Conservation (phyloP, 2,797 vertebrate genomes). For the Mus caroli region DNA sequence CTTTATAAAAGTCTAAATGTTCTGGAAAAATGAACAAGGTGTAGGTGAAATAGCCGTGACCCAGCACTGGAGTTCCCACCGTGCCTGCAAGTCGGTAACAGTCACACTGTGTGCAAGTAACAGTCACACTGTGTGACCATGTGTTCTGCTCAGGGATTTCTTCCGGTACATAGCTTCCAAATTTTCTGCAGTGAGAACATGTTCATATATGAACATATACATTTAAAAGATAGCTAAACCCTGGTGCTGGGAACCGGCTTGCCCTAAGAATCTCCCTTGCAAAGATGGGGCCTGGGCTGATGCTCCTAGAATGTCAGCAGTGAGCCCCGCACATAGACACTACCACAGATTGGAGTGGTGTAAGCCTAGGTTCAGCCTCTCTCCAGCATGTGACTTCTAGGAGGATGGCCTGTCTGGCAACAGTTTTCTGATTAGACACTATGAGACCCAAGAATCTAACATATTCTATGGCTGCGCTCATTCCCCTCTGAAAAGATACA, state of each 20-base stretch:
- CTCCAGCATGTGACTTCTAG: not conserved
- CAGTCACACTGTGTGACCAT: not conserved
- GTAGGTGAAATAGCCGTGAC: not conserved
- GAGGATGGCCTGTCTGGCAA: not conserved
- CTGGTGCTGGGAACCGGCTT: fast-evolving
- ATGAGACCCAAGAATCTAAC: not conserved
- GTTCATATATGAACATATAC: not conserved
- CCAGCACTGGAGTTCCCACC: not conserved
- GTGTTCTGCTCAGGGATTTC: not conserved
- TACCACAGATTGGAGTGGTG: fast-evolving
- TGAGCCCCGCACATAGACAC: fast-evolving
- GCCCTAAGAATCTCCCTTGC: not conserved
- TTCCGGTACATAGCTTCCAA: not conserved
- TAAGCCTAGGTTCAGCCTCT: not conserved
- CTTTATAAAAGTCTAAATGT: not conserved
- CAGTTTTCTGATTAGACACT: not conserved
- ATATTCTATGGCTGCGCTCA: not conserved
- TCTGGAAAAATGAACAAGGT: not conserved
- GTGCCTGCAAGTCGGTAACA: fast-evolving
- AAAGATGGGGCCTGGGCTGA: not conserved
- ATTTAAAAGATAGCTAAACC: not conserved
- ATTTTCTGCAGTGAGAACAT: not conserved
- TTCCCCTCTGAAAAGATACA: not conserved
- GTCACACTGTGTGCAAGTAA: not conserved
- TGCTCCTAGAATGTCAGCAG: fast-evolving